Percentiles rank a stretch among this genome's conserved stretches.
phyloP scores from a whole-genome alignment of 53 echinoderm and acorn worm species.

The Holothuria scabra region DNA sequence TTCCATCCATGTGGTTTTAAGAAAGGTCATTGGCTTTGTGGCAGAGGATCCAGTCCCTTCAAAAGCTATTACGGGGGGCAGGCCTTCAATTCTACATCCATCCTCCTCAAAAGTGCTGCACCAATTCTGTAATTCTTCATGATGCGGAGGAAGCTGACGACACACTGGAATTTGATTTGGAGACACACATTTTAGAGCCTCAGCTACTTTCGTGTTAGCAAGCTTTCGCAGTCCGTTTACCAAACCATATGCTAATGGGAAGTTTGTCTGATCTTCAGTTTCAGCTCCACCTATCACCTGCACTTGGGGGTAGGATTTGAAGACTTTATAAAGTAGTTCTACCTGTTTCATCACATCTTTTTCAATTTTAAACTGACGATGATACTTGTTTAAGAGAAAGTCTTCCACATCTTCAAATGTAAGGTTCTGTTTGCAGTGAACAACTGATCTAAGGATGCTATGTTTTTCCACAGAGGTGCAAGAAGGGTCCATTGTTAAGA shows the following conservation, averaged over 20 bases:
- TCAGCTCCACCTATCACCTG: slow-evolving; percentile 55
- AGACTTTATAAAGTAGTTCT: slow-evolving; percentile 12
- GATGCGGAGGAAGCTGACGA: slow-evolving; percentile 71
- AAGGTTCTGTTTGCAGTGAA: slow-evolving; percentile 66
- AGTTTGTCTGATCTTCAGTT: slow-evolving; percentile 65
- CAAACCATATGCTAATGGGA: slow-evolving; percentile 73
- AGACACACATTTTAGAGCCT: slow-evolving; percentile 61
- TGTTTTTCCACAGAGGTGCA: slow-evolving; percentile 56
- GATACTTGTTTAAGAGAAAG: slow-evolving; percentile 54
- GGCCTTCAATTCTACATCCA: slow-evolving; percentile 60
- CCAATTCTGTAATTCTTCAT: slow-evolving; percentile 64
- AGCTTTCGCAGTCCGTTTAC: slow-evolving; percentile 81
- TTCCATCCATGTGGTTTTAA: neutral
- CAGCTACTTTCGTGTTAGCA: slow-evolving; percentile 68
- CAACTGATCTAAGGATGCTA: slow-evolving; percentile 64
- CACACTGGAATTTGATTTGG: slow-evolving; percentile 57
- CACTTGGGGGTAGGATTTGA: neutral
- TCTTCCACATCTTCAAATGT: slow-evolving; percentile 79
- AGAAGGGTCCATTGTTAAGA: slow-evolving; percentile 61
- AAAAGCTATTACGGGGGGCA: slow-evolving; percentile 1
- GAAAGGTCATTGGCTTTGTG: too few relatives aligned
- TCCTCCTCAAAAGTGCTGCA: slow-evolving; percentile 43
- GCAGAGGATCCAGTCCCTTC: too few relatives aligned
- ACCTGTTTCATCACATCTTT: neutral
- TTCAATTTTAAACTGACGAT: neutral